Base-by-base conservation (phyloP, 1,140 invertebrate species). In the Triops cancriformis region DNA sequence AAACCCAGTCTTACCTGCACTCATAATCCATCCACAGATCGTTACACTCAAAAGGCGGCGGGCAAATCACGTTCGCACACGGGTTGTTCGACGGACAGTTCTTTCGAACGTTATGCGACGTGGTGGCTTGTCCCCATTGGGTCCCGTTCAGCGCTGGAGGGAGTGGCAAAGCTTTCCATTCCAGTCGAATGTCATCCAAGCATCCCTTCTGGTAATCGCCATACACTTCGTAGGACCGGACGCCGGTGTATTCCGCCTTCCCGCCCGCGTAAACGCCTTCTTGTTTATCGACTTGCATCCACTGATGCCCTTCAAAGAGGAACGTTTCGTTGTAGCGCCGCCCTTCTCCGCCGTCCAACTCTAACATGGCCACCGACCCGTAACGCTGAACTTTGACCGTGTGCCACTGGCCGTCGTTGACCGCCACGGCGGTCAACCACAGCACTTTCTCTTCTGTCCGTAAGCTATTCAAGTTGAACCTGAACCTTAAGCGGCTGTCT, bases 351-450 rank as follows among this genome's bases (percentile, higher is more conserved):
- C 95, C 95, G 84, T 99, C 97, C 72, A 98, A 85, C 83, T 95
- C 94, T 72, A 99, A 84, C 12, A 92, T 95, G n/a, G 97, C 95
- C 7, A 95, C 94, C 43, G 94, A 96, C 43, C 97, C 96, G 81
- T 94, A 96, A 78, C 97, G 89, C 23, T 84, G 84, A 0, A 89
- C 88, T 80, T 92, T 89, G 0, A 96, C 95, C 10, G 93, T 94
- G 83, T 99, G 97, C 97, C 97, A 98, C 82, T 97, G 95, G 12
- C 97, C 97, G 85, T 99, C 96, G 83, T 96, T 94, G 1, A 98
- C 95, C 2, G 91, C 89, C 18, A 97, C 91, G 41, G 93, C 90
- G 76, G 92, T 94, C 12, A 99, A 86, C 91, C 94, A 96, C 77
- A 98, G 90, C 83, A 95, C 92, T 81, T 90, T 89, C 84, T 98